Evolutionary conservation across 2,888 invertebrate genomes (phyloP).

Genomic region (Lycia hirtaria): DNA sequence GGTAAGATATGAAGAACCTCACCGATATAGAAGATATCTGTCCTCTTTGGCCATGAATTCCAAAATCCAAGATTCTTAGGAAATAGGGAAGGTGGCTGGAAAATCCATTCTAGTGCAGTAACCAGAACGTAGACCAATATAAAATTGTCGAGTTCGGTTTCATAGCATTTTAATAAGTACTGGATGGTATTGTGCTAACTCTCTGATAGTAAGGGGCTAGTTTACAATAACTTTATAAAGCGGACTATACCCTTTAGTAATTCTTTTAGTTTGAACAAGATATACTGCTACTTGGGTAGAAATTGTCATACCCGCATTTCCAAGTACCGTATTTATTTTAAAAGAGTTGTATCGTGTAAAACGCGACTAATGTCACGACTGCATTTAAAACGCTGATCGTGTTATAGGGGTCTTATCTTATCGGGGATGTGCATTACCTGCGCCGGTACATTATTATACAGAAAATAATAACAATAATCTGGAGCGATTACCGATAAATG

Average conservation of each 20-base stretch:
- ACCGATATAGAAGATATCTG: too few relatives aligned
- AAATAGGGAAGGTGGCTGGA: too few relatives aligned
- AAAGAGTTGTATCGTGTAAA: background rate
- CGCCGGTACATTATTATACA: constrained; percentile 21
- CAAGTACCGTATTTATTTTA: background rate
- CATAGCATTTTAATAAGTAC: too few relatives aligned
- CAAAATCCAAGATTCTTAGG: too few relatives aligned
- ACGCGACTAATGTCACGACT: constrained; percentile 7
- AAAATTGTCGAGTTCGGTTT: too few relatives aligned
- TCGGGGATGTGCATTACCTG: constrained; percentile 25
- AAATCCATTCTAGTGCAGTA: too few relatives aligned
- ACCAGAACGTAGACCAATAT: too few relatives aligned
- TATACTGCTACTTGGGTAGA: background rate
- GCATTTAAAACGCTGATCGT: constrained; percentile 6
- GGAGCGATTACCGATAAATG: constrained; percentile 11
- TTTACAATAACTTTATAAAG: too few relatives aligned
- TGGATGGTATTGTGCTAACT: too few relatives aligned
- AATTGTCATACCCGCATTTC: background rate
- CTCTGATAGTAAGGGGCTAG: too few relatives aligned
- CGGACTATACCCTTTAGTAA: background rate
- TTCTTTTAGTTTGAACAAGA: background rate
- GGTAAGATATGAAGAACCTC: too few relatives aligned
- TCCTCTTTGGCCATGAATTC: too few relatives aligned
- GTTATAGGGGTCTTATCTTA: constrained; percentile 30
- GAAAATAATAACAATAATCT: constrained; percentile 16